Base-by-base conservation (phyloP, 2,888 invertebrate genomes). In the Troilus luridus region DNA sequence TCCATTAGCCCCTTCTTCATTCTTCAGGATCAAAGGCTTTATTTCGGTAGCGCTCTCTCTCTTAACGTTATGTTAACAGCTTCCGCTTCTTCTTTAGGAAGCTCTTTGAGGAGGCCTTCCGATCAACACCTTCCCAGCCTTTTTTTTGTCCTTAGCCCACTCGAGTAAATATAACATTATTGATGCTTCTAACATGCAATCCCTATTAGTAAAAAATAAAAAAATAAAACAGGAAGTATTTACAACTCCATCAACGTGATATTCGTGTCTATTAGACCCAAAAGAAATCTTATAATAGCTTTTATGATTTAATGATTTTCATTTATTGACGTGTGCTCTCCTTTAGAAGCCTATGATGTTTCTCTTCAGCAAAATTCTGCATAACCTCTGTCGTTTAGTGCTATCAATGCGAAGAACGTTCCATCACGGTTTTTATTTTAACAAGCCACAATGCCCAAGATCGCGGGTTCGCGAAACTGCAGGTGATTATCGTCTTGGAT, bases 1-100 rank as follows among this genome's bases (percentile, higher is more conserved):
- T 77, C 72, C 72, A 77, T 77, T 77, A 77, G 85, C 11, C 85
- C 5, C 85, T 85, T 81, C 81, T 77, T 77, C 77, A 77, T 77
- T 8, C 14, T 10, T 21, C 85, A 0, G 7, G 11, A 85, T 85
- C 85, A 85, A 85, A 85, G 56, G 56, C 56, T 58, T 85, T 85
- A 85, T 85, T 85, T 85, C 54, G 27, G 72, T 77, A 77, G 72
- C 72, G 17, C 27, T 19, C 41, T 41, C 19, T 64, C 17, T 12
- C 7, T 14, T 2, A 7, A 11, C 10, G 64, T 64, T 64, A 64
- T 67, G 14, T 77, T 77, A 41, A 77, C 27, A 77, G 72, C 41
- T 77, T 77, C 72, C 72, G 72, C 17, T 41, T 41, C 41, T 72
- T 72, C 72, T 72, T 72, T 72, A 72, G 64, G 6, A 12, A 17